Evolutionary conservation across 1,140 invertebrate genomes (phyloP).

Genomic region (Drosophila ercepeae): DNA sequence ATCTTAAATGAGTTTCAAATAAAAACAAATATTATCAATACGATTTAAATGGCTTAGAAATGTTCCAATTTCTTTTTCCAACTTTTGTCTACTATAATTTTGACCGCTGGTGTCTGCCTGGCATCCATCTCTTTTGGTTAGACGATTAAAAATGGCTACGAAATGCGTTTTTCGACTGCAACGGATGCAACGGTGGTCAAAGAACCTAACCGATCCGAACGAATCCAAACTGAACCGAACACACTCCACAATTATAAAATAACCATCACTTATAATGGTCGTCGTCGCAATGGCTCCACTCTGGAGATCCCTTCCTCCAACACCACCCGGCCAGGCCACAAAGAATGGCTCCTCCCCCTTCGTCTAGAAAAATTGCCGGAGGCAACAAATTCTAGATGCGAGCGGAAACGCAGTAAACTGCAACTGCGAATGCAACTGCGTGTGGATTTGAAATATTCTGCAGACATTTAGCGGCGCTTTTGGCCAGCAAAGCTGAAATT

Average conservation of each 20-base stretch:
- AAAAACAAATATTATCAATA: background rate
- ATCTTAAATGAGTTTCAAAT: background rate
- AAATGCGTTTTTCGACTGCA: slow-evolving; percentile 78
- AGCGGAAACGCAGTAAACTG: slow-evolving; percentile 71
- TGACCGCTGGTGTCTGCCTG: background rate
- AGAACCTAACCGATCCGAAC: slow-evolving; percentile 14
- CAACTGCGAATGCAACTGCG: slow-evolving; percentile 55
- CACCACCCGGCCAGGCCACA: background rate
- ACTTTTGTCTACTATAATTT: background rate
- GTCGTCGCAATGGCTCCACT: slow-evolving; percentile 20
- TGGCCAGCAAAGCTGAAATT: slow-evolving; percentile 57
- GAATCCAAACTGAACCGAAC: slow-evolving; percentile 27
- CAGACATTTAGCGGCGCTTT: slow-evolving; percentile 80
- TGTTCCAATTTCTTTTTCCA: background rate
- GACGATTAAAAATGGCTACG: slow-evolving; percentile 67
- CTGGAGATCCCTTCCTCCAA: background rate
- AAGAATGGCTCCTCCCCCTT: background rate
- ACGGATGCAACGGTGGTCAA: slow-evolving; percentile 62
- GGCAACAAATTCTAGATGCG: slow-evolving; percentile 56
- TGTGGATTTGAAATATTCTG: slow-evolving; percentile 75
- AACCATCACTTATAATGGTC: slow-evolving; percentile 79
- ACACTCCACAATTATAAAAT: slow-evolving; percentile 79
- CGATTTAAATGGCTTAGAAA: too few relatives aligned
- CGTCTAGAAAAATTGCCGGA: slow-evolving; percentile 33
- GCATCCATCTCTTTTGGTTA: slow-evolving; percentile 6